Percentiles rank a stretch among this genome's conserved stretches.
These are phyloP conservation scores for Rhinolophus ferrumequinum DNA, from an alignment of 2,113 vertebrate species.

Conservation along the genomic window DNA sequence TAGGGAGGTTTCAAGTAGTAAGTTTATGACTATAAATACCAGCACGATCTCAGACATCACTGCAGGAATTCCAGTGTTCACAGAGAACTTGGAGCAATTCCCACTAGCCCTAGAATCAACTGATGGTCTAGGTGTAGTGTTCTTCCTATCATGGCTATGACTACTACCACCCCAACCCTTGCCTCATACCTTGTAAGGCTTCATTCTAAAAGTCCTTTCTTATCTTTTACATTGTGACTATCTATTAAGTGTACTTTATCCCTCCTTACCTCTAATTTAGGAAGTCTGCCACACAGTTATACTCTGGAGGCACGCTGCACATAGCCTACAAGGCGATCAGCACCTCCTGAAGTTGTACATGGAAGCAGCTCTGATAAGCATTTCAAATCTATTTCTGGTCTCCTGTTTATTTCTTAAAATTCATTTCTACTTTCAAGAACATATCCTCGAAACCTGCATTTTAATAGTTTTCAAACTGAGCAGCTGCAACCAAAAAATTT, in stretches of 20 bases:
- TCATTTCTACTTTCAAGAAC: constrained; percentile 42
- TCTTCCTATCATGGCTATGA: background rate
- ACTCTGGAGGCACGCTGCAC: background rate
- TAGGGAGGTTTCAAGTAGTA: background rate
- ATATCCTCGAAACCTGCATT: background rate
- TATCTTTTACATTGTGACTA: constrained; percentile 40
- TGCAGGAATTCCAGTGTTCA: constrained; percentile 18
- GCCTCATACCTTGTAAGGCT: background rate
- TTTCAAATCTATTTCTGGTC: constrained; percentile 33
- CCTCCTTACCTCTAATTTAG: background rate
- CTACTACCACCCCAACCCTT: background rate
- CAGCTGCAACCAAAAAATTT: background rate
- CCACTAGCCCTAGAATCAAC: background rate
- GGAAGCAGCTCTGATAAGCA: constrained; percentile 14
- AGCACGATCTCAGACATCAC: constrained; percentile 27
- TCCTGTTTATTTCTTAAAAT: constrained; percentile 41
- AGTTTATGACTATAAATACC: constrained; percentile 12
- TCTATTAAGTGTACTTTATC: background rate
- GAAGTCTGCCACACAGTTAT: background rate
- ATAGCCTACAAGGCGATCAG: background rate
- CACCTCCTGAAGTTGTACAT: background rate
- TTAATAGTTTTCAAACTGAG: constrained; percentile 29
- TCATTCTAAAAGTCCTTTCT: background rate
- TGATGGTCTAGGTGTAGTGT: background rate
- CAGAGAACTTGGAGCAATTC: constrained; percentile 34